Conservation (phyloP, 2,888 invertebrate genomes). For the Nebria salina region DNA sequence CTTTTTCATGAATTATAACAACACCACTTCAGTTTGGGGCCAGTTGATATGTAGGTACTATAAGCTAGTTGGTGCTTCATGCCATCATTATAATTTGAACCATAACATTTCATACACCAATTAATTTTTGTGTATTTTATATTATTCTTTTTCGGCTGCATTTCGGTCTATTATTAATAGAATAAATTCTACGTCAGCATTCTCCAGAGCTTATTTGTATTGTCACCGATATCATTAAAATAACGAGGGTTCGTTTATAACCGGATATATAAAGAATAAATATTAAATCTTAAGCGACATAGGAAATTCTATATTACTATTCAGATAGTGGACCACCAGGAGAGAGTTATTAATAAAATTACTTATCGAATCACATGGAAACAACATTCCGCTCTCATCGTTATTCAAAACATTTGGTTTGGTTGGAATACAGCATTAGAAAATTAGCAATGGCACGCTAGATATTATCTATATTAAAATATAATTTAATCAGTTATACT, state of each 20-base stretch:
- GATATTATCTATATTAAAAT: too few relatives aligned
- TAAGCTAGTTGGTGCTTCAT: too few relatives aligned
- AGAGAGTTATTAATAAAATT: slow-evolving; percentile 33
- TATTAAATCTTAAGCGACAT: slow-evolving; percentile 9
- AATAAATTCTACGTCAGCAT: background rate
- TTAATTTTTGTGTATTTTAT: too few relatives aligned
- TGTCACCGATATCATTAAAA: background rate
- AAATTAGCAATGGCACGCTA: background rate
- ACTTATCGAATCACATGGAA: slow-evolving; percentile 29
- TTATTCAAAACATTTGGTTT: background rate
- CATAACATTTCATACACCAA: too few relatives aligned
- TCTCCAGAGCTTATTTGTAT: background rate
- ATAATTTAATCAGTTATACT: too few relatives aligned
- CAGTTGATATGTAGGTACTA: too few relatives aligned
- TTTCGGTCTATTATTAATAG: background rate
- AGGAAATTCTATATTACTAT: slow-evolving; percentile 7
- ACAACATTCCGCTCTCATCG: slow-evolving; percentile 27
- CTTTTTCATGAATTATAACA: too few relatives aligned
- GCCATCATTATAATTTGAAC: too few relatives aligned
- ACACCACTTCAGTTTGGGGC: too few relatives aligned
- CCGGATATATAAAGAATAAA: background rate
- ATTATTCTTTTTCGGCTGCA: too few relatives aligned
- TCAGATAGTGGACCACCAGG: slow-evolving; percentile 31
- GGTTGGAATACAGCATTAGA: background rate
- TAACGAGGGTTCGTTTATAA: background rate